A percentile compares a stretch with the other conserved stretches of the same genome.
Evolutionary conservation across 1,140 invertebrate species (phyloP).

Genomic region (Himalopsyche phryganea): DNA sequence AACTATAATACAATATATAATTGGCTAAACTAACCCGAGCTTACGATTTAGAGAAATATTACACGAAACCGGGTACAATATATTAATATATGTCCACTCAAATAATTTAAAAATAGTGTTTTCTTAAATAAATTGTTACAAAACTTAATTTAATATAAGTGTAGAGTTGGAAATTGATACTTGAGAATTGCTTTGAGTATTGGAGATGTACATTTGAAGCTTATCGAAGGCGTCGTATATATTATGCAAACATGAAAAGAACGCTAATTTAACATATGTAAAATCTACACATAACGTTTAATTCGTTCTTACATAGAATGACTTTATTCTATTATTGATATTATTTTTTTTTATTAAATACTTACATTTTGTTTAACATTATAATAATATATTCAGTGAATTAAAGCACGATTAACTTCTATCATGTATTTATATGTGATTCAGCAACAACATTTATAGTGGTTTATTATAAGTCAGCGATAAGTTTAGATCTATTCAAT

Average conservation of each 20-base stretch:
- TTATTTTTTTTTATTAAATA: slow-evolving; percentile 19
- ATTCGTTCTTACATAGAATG: slow-evolving; percentile 22
- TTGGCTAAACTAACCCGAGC: no score
- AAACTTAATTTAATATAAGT: no score
- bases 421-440: slow-evolving; percentile 20
- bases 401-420: slow-evolving; percentile 29
- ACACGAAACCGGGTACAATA: not conserved
- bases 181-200: no score
- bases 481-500: not conserved
- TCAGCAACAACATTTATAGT: slow-evolving; percentile 33
- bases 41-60: not conserved
- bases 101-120: not conserved
- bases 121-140: no score
- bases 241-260: no score
- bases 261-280: slow-evolving; percentile 12
- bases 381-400: slow-evolving; percentile 24
- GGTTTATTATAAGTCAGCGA: slow-evolving; percentile 9
- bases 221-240: no score
- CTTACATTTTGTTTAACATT: slow-evolving; percentile 29
- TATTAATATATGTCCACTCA: not conserved
- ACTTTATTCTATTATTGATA: slow-evolving; percentile 33
- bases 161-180: no score
- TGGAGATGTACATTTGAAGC: no score
- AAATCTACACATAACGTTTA: slow-evolving; percentile 24
- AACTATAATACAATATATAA: no score